These are phyloP conservation scores for Arnoldichthys spilopterus DNA, from an alignment of 2,797 vertebrate genomes.

Conservation along the genomic window DNA sequence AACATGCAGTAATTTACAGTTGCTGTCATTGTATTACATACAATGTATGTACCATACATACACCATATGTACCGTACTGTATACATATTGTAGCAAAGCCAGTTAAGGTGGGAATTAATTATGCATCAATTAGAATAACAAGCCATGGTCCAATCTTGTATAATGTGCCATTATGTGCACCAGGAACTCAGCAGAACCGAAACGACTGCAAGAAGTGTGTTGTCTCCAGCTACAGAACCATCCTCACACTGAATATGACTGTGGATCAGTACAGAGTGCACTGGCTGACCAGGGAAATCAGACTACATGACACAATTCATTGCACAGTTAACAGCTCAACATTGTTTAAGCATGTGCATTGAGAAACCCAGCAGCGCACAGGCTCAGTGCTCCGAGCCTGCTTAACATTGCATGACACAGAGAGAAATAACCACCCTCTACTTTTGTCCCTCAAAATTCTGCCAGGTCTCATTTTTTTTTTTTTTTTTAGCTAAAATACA, in stretches of 20 bases:
- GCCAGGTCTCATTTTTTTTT: conserved; percentile 52
- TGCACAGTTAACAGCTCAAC: conserved; percentile 54
- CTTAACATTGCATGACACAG: conserved; percentile 62
- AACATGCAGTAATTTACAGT: not conserved
- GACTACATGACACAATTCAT: conserved; percentile 60
- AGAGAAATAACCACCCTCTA: conserved; percentile 59
- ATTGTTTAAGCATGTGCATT: conserved; percentile 71
- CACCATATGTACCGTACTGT: not conserved
- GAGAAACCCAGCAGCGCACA: conserved; percentile 67
- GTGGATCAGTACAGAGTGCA: conserved; percentile 2
- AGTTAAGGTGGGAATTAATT: conserved; percentile 3
- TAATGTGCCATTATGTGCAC: not conserved
- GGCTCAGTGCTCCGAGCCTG: conserved; percentile 59
- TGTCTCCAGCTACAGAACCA: conserved; percentile 1
- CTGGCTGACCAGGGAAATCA: conserved; percentile 58
- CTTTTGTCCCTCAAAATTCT: conserved; percentile 63
- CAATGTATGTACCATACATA: not conserved
- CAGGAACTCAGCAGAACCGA: not conserved
- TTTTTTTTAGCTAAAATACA: conserved; percentile 64
- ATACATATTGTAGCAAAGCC: not conserved
- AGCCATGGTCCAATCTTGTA: not conserved
- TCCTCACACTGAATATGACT: conserved; percentile 35
- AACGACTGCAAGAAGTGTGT: conserved; percentile 1
- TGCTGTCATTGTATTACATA: conserved; percentile 1
- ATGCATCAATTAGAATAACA: not conserved